phyloP scores from a whole-genome alignment of 2,888 invertebrate species.

The Eupelmus urozonus region DNA sequence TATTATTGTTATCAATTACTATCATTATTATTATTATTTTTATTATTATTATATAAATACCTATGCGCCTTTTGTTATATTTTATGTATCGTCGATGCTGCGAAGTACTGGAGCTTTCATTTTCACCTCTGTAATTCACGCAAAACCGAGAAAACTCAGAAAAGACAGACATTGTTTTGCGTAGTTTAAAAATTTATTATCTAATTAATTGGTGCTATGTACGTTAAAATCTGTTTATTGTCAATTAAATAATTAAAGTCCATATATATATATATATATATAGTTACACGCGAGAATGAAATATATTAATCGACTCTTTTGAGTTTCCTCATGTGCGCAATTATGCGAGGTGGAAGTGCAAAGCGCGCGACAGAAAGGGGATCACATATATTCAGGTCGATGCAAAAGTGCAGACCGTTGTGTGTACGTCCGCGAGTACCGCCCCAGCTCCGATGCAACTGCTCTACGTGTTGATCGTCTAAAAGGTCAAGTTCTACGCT shows the following conservation, averaged over 20 bases:
- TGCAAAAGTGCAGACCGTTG: background rate
- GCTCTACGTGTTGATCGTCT: constrained; percentile 28
- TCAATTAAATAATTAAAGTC: background rate
- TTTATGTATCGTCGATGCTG: constrained; percentile 58
- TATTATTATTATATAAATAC: background rate
- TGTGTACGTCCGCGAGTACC: constrained; percentile 48
- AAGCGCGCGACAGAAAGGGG: constrained; percentile 22
- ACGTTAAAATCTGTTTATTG: constrained; percentile 27
- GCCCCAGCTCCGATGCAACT: constrained; percentile 59
- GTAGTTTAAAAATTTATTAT: background rate
- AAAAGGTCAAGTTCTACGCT: constrained; percentile 38
- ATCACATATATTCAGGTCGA: constrained; percentile 8
- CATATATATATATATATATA: background rate
- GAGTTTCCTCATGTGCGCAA: background rate
- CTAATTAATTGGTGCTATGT: constrained; percentile 27
- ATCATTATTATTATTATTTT: constrained; percentile 15
- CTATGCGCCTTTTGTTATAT: constrained; percentile 32
- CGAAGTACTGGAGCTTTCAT: constrained; percentile 55
- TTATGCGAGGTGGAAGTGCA: constrained; percentile 41
- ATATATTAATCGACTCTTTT: background rate
- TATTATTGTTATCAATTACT: constrained; percentile 20
- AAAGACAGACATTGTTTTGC: background rate
- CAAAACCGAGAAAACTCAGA: constrained; percentile 30
- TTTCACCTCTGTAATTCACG: constrained; percentile 40
- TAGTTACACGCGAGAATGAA: too few species aligned